Evolutionary conservation across 2,888 invertebrate species (phyloP).

Genomic region (Crepidodera aurea): DNA sequence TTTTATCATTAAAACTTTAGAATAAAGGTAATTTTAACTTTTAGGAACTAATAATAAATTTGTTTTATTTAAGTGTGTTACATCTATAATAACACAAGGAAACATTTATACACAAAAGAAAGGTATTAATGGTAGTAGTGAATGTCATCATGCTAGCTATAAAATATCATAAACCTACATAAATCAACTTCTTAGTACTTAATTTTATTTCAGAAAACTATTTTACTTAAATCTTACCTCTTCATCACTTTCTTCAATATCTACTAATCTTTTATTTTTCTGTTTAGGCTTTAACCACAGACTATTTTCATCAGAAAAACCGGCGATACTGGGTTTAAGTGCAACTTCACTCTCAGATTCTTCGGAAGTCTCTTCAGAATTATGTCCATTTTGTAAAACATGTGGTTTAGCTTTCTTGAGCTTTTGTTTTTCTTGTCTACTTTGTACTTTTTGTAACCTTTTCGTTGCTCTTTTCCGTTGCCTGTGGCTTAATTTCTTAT

Average conservation of each 20-base stretch:
- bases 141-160: too few relatives aligned
- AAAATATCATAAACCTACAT: too few relatives aligned
- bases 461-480: slow-evolving; percentile 52
- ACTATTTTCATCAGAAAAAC: slow-evolving; percentile 76
- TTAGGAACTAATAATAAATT: too few relatives aligned
- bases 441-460: slow-evolving; percentile 48
- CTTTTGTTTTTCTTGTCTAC: slow-evolving; percentile 45
- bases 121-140: too few relatives aligned
- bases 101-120: too few relatives aligned
- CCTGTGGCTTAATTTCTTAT: slow-evolving; percentile 70
- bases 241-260: slow-evolving; percentile 53
- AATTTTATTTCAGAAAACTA: too few relatives aligned
- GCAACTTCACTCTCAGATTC: slow-evolving; percentile 53
- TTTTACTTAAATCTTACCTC: too few relatives aligned
- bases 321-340: slow-evolving; percentile 53
- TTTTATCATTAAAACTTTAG: too few relatives aligned
- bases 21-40: too few relatives aligned
- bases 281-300: slow-evolving; percentile 74
- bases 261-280: slow-evolving; percentile 51
- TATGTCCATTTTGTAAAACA: slow-evolving; percentile 34
- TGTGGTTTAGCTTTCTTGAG: slow-evolving; percentile 15
- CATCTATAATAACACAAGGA: too few relatives aligned
- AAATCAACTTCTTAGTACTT: too few relatives aligned
- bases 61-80: too few relatives aligned
- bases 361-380: slow-evolving; percentile 37